These are phyloP conservation scores for Hylaeus anthracinus DNA, from an alignment of 1,140 invertebrate species.

Conservation along the genomic window DNA sequence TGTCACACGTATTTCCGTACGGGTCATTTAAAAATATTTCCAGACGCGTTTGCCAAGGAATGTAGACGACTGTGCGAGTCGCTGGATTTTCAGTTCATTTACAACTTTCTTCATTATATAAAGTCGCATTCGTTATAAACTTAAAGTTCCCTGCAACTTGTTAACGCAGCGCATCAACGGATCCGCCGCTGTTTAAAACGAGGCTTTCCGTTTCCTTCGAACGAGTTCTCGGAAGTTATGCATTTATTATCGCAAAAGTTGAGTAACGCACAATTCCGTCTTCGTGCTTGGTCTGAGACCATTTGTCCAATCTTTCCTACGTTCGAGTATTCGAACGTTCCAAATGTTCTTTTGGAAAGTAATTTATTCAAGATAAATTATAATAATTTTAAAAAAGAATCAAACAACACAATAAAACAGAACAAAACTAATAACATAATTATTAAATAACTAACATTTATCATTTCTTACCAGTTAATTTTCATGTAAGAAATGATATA, in stretches of 20 bases:
- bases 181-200: background rate
- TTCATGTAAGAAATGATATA: too few relatives aligned
- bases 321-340: too few relatives aligned
- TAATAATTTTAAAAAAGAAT: too few relatives aligned
- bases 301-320: too few relatives aligned
- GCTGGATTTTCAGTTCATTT: background rate
- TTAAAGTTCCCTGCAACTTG: background rate
- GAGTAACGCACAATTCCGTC: background rate
- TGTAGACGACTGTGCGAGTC: background rate
- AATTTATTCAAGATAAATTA: too few relatives aligned
- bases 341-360: too few relatives aligned
- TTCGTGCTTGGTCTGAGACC: background rate
- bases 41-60: too few relatives aligned
- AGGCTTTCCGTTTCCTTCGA: background rate
- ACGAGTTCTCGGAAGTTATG: background rate
- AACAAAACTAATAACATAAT: too few relatives aligned
- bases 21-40: too few relatives aligned
- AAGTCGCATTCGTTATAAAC: background rate
- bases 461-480: too few relatives aligned
- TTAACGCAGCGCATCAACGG: background rate
- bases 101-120: slow-evolving; percentile 17
- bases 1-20: background rate
- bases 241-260: slow-evolving; percentile 2
- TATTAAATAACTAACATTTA: too few relatives aligned
- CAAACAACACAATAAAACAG: too few relatives aligned